Conservation (phyloP, 2,113 vertebrate genomes). For the Alouatta palliata region DNA sequence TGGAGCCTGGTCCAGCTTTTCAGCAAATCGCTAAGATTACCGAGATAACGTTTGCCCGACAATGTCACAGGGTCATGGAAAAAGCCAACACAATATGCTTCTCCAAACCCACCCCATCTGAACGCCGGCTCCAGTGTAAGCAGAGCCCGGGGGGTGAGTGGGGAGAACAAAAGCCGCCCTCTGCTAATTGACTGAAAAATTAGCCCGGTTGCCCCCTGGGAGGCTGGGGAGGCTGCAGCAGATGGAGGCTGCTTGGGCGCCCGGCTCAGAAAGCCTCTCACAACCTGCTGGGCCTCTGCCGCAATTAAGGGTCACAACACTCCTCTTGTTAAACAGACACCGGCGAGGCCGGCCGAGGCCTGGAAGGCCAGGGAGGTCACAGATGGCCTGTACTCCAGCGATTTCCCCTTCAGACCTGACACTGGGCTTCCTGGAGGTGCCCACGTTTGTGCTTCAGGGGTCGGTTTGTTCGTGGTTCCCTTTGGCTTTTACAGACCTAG, state of each 20-base stretch:
- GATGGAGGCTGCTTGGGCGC: conserved; percentile 94
- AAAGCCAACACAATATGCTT: conserved; percentile 87
- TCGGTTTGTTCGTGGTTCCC: fast-evolving
- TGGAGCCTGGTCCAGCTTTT: conserved; percentile 60
- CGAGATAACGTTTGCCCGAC: conserved; percentile 89
- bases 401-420: not conserved
- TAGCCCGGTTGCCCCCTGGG: conserved; percentile 93
- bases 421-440: conserved; percentile 22
- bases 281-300: conserved; percentile 93
- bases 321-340: conserved; percentile 91
- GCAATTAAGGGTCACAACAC: conserved; percentile 93
- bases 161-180: conserved; percentile 96
- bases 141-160: conserved; percentile 88
- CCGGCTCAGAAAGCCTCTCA: conserved; percentile 85
- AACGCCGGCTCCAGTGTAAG: conserved; percentile 84
- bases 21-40: conserved; percentile 84
- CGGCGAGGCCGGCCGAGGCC: conserved; percentile 81
- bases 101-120: conserved; percentile 87
- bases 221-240: conserved; percentile 89
- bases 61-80: conserved; percentile 93
- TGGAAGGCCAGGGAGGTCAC: conserved; percentile 83
- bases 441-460: not conserved
- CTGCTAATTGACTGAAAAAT: conserved; percentile 99
- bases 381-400: conserved; percentile 75
- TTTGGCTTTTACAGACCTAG: conserved; percentile 41